Percentiles rank a stretch among this genome's conserved stretches.
Evolutionary conservation across 2,797 vertebrate species (phyloP).

Genomic region (Amblyopsis hoosieri): DNA sequence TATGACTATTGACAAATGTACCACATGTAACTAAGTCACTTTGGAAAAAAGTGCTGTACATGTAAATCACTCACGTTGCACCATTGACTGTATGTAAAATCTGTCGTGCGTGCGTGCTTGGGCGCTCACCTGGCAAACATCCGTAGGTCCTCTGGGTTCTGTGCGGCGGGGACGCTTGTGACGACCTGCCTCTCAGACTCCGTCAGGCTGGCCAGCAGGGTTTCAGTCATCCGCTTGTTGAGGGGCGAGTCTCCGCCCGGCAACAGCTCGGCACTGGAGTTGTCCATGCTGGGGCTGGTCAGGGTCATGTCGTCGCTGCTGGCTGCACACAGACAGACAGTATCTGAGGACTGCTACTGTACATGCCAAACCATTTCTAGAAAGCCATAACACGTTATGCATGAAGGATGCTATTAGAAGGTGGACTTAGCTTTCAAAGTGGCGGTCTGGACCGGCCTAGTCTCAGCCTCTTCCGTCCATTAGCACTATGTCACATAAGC

Average conservation of each 20-base stretch:
- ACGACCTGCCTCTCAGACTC: conserved; percentile 92
- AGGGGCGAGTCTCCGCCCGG: conserved; percentile 93
- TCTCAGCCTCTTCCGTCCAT: no score
- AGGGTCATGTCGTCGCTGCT: conserved; percentile 99
- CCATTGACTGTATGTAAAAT: no score
- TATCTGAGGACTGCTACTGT: neutral
- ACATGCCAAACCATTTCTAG: neutral
- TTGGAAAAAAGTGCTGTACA: no score
- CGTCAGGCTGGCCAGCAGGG: conserved; percentile 88
- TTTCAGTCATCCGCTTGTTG: conserved; percentile 95
- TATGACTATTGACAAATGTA: no score
- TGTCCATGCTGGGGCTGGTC: conserved; percentile 98
- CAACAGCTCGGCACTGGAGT: conserved; percentile 94
- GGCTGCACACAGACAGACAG: conserved; percentile 69
- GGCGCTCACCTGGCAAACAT: conserved; percentile 83
- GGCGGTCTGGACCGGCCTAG: no score
- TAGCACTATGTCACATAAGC: no score
- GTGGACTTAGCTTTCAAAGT: no score
- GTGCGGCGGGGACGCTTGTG: conserved; percentile 90
- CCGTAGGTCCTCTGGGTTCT: conserved; percentile 94
- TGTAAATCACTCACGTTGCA: neutral
- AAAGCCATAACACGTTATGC: no score
- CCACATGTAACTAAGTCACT: no score
- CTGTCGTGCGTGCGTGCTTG: no score
- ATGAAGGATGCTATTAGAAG: no score